phyloP scores from a whole-genome alignment of 2,113 vertebrate species.

The Macrotis lagotis region DNA sequence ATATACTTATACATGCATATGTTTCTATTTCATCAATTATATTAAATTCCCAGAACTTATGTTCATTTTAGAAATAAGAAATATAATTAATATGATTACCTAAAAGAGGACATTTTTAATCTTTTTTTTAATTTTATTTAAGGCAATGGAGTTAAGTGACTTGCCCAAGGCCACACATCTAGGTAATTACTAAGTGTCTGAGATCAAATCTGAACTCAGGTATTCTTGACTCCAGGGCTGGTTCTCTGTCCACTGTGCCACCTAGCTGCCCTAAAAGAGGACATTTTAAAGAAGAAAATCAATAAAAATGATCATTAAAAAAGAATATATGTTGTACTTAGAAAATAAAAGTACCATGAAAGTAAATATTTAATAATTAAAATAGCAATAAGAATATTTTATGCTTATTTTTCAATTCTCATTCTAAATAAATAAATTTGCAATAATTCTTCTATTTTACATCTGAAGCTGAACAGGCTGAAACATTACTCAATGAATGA shows the following conservation, averaged over 20 bases:
- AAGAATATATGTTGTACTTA: neutral
- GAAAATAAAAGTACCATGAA: neutral
- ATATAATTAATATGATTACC: neutral
- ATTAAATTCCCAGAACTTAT: neutral
- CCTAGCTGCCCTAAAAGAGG: neutral
- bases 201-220: no score
- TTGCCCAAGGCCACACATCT: no score
- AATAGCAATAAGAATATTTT: neutral
- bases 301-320: neutral
- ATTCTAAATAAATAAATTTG: neutral
- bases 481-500: neutral
- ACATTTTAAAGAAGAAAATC: neutral
- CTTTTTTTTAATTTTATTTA: no score
- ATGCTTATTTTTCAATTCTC: neutral
- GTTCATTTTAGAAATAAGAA: neutral
- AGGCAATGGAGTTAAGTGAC: no score
- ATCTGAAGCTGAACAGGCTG: neutral
- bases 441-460: neutral
- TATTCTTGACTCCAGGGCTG: no score
- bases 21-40: neutral
- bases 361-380: neutral
- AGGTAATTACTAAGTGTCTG: no score
- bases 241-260: no score
- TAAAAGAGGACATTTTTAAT: neutral
- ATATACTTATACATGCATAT: no score